Conservation (phyloP, 2,113 vertebrate species). For the Equus quagga region DNA sequence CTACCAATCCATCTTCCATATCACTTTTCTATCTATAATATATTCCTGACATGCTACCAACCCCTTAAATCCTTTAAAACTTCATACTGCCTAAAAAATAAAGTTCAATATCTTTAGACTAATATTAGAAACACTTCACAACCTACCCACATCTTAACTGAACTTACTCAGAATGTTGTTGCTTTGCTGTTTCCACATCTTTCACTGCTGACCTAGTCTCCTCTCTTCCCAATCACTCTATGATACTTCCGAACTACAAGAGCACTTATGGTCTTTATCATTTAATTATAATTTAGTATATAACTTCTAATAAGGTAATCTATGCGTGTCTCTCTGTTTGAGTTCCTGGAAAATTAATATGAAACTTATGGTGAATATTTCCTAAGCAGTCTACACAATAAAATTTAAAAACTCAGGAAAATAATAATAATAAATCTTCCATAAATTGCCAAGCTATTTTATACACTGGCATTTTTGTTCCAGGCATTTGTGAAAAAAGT, state of each 20-base stretch:
- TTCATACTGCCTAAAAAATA: neutral
- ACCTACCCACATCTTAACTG: neutral
- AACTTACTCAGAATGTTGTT: neutral
- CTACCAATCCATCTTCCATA: neutral
- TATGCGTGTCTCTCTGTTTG: neutral
- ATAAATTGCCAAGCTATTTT: neutral
- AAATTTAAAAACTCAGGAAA: neutral
- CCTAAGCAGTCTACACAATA: neutral
- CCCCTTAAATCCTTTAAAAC: neutral
- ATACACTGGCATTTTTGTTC: slow-evolving; percentile 19
- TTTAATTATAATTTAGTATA: neutral
- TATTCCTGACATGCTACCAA: neutral
- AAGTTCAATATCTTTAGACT: neutral
- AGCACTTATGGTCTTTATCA: neutral
- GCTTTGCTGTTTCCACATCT: neutral
- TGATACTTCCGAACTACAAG: neutral
- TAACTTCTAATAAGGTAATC: neutral
- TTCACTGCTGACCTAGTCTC: neutral
- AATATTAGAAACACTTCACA: neutral
- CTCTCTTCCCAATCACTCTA: neutral
- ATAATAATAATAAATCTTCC: neutral
- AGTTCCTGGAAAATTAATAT: neutral
- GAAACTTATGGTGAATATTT: neutral
- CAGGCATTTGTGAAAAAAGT: slow-evolving; percentile 35
- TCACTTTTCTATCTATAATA: neutral